Base-by-base conservation (phyloP, 2,888 invertebrate species). In the Melanotus villosus region DNA sequence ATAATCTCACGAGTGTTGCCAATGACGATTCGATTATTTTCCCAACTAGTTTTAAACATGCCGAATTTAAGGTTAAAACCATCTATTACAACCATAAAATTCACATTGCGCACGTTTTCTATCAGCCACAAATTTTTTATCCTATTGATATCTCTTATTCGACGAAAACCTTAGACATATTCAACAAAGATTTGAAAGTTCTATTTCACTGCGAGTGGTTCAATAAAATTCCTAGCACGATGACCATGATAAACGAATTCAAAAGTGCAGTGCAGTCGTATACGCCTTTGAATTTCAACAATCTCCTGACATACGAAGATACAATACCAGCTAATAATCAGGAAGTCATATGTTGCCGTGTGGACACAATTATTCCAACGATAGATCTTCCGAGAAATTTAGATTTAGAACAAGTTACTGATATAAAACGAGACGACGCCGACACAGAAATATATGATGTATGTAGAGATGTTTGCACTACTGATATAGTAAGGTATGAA, bases 1-100 rank as follows among this genome's bases (percentile, higher is more conserved):
- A 68, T 36, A 45, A 50, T 5, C 34, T 68, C 9, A 52, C 38
- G 6, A 64, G 32, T 14, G 52, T 68, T 19, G 32, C 58, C 5
- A 18, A 23, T 1, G 59, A 43, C 5, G 12, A 1, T 0, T 4
- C 45, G 1, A 4, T 7, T n/a, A 7, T 3, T 50, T 26, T n/a
- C 3, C 1, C n/a, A 32, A 23, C 4, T 12, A 23, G 12, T 2
- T 16, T 23, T 9, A 50, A n/a, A n/a, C n/a, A n/a, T n/a, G n/a
- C n/a, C 1, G 30, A 6, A 1, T 50, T 10, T 6, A 10, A 14
- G 1, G 2, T 14, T 1, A 32, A 2, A 9, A 18, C 32, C 32
- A 4, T 52, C 34, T 14, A 65, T 36, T 43, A 23, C 18, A 47
- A 23, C 9, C 34, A 54, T n/a, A 54, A 34, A 21, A n/a, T 60